Base-by-base conservation (phyloP, 2,888 invertebrate species). In the Cyrtodaria siliqua region DNA sequence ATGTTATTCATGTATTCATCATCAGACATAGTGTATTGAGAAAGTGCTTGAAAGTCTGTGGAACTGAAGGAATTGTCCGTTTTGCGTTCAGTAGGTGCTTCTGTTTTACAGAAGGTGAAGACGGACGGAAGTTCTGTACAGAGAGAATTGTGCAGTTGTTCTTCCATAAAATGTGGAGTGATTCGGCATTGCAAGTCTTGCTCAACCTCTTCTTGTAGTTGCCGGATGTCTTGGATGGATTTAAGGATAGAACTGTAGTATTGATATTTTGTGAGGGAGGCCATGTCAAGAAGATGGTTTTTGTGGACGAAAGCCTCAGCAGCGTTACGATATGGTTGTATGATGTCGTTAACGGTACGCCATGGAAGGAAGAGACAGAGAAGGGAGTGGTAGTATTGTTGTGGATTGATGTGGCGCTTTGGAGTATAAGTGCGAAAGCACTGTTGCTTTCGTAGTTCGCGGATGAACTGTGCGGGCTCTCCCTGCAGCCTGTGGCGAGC, bases 11-110 rank as follows among this genome's bases (percentile, higher is more conserved):
- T 26, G n/a, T 57, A 68, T 40, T 60, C 42, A 33, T 24, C 6
- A 29, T 60, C 53, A 38, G 67, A 33, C 67, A 67, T 67, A 20
- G 49, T 59, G 47, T 47, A 52, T 27, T 67, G 24, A 8, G 67
- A 16, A 16, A 67, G 26, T 20, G 27, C 0, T 18, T 50, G 49
- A 24, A 67, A 67, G 16, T 67, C 67, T n/a, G n/a, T 12, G 26
- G 59, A 59, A 24, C 40, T 18, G 23, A 18, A 44, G 2, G 20
- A 8, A 40, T 26, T 29, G 9, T 55, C n/a, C 3, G 44, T 44
- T 3, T 44, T 16, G 20, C 16, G 44, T 6, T 16, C n/a, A 4
- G 8, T 16, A 38, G 40, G 8, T 12, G 8, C 40, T 12, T 12
- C 8, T 16, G 8, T 16, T 16, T 38, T 38, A 38, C 40, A 38